A percentile compares a stretch with the other conserved stretches of the same genome.
phyloP scores from a whole-genome alignment of 2,113 vertebrate species.

The Thamnaconus septentrionalis region DNA sequence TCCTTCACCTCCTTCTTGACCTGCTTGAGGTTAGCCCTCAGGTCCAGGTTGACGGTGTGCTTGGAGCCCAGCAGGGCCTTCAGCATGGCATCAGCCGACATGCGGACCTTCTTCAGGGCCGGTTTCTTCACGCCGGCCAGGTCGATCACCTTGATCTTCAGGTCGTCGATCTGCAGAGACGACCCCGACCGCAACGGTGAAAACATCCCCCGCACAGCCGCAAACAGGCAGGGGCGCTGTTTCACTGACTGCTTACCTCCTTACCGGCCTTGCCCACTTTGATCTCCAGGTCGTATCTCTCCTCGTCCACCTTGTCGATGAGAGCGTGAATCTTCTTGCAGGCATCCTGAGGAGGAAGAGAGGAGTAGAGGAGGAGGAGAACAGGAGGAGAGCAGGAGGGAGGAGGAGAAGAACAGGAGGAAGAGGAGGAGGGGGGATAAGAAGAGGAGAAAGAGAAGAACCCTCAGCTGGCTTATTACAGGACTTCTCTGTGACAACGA shows the following conservation, averaged over 20 bases:
- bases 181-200: background rate
- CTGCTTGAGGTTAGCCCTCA: slow-evolving; percentile 94
- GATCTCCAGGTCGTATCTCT: slow-evolving; percentile 86
- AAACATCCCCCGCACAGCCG: background rate
- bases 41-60: slow-evolving; percentile 95
- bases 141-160: slow-evolving; percentile 92
- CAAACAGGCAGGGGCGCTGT: background rate
- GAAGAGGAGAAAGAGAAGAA: no score
- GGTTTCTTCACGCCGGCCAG: slow-evolving; percentile 94
- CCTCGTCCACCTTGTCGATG: slow-evolving; percentile 88
- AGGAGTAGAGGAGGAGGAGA: no score
- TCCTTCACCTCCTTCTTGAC: slow-evolving; percentile 98
- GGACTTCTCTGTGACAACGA: no score
- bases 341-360: slow-evolving; percentile 76
- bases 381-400: no score
- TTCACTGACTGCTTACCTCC: slow-evolving; percentile 77
- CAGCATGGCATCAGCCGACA: slow-evolving; percentile 95
- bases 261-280: slow-evolving; percentile 85
- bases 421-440: no score
- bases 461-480: no score
- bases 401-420: no score
- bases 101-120: slow-evolving; percentile 86
- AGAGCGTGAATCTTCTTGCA: slow-evolving; percentile 85
- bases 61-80: slow-evolving; percentile 94
- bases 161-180: slow-evolving; percentile 84